phyloP scores from a whole-genome alignment of 2,113 vertebrate species.

The Brachyhypopomus gauderio region DNA sequence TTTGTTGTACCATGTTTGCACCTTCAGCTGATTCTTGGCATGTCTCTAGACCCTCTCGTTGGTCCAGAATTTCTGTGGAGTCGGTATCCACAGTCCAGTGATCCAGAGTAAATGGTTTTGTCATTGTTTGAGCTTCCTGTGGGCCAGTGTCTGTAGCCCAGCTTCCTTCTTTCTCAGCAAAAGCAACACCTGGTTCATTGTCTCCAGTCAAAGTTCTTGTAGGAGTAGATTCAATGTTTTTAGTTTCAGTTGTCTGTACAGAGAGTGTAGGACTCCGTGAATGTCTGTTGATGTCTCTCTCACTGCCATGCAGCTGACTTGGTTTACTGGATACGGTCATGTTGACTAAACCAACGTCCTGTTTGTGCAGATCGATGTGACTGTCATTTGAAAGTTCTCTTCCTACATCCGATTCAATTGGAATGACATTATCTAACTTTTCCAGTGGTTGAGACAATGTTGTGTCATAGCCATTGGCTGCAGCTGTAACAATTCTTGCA shows the following conservation, averaged over 20 bases:
- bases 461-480: conserved; percentile 4
- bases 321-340: conserved; percentile 7
- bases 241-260: conserved; percentile 1
- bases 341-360: neutral
- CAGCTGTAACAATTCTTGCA: neutral
- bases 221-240: neutral
- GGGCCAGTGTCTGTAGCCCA: conserved; percentile 21
- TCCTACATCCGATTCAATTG: neutral
- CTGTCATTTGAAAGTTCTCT: conserved; percentile 3
- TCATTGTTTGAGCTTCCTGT: conserved; percentile 15
- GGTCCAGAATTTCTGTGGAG: conserved; percentile 56
- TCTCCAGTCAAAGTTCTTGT: conserved; percentile 9
- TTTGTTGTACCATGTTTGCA: neutral
- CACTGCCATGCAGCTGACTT: neutral
- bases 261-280: neutral
- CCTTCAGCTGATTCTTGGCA: conserved; percentile 8
- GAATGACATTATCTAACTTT: neutral
- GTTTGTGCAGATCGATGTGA: conserved; percentile 2
- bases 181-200: conserved; percentile 20
- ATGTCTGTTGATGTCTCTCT: neutral
- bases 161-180: neutral
- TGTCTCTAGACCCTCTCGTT: conserved; percentile 10
- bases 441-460: neutral
- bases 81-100: conserved; percentile 13
- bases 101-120: conserved; percentile 26